phyloP scores from a whole-genome alignment of 37 sponge, comb jelly and placozoan genomes.

The Haliclona indistincta region DNA sequence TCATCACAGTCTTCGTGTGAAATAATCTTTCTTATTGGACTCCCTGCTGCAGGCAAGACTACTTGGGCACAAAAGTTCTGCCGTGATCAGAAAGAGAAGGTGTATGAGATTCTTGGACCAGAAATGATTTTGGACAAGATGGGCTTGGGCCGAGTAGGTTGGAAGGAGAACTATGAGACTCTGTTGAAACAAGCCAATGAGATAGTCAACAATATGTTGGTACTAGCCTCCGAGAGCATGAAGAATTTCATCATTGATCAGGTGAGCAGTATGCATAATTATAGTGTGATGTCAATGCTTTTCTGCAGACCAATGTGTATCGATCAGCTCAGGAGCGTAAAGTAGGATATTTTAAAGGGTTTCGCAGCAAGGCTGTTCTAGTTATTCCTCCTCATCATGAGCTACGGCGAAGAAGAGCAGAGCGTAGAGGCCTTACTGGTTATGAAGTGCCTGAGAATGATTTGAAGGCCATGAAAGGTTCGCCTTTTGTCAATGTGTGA shows the following conservation, averaged over 20 bases:
- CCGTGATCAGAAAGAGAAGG: slow-evolving; percentile 57
- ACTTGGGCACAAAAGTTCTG: slow-evolving; percentile 88
- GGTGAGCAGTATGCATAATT: slow-evolving; percentile 12
- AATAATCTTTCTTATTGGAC: slow-evolving; percentile 86
- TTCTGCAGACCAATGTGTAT: slow-evolving; percentile 81
- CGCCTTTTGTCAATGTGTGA: too few species aligned
- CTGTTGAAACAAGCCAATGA: slow-evolving; percentile 76
- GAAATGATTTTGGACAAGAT: slow-evolving; percentile 89
- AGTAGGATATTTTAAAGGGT: slow-evolving; percentile 77
- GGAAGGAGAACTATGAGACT: slow-evolving; percentile 72
- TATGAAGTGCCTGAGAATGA: slow-evolving; percentile 60
- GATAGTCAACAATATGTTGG: slow-evolving; percentile 64
- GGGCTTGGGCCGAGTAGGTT: slow-evolving; percentile 35
- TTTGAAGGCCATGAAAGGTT: slow-evolving; percentile 82
- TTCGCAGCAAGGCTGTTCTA: slow-evolving; percentile 69
- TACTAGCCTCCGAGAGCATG: slow-evolving; percentile 56
- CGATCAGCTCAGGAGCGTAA: slow-evolving; percentile 61
- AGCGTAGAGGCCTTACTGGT: slow-evolving; percentile 53
- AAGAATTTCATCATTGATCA: slow-evolving; percentile 95
- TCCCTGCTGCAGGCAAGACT: slow-evolving; percentile 97
- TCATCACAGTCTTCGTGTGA: slow-evolving; percentile 38
- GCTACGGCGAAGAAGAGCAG: slow-evolving; percentile 55
- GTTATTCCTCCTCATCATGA: slow-evolving; percentile 72
- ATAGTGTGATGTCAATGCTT: slow-evolving; percentile 1
- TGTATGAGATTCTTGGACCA: slow-evolving; percentile 82